phyloP scores from a whole-genome alignment of 2,888 invertebrate species.

The Halictus quadricinctus region DNA sequence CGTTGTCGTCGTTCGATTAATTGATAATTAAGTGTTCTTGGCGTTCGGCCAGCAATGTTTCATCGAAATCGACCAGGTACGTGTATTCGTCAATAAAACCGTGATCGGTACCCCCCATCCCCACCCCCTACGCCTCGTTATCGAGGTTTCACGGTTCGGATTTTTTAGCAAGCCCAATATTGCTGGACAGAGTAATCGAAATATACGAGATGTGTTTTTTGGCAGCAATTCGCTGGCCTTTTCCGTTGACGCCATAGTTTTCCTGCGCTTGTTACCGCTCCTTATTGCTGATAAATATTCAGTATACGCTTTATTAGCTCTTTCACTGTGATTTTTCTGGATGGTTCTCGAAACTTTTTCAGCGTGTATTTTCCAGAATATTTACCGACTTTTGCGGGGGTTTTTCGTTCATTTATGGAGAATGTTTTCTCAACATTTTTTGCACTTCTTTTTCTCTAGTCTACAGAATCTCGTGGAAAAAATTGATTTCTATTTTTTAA shows the following conservation, averaged over 20 bases:
- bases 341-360: neutral
- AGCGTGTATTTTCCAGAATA: neutral
- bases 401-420: no score
- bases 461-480: neutral
- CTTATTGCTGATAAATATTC: slow-evolving; percentile 1
- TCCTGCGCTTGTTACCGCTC: neutral
- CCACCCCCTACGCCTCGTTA: neutral
- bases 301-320: neutral
- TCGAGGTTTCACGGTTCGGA: neutral
- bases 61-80: slow-evolving; percentile 9
- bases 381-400: neutral
- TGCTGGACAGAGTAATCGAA: neutral
- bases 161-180: neutral
- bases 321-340: neutral
- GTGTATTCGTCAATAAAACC: neutral
- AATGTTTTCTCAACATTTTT: no score
- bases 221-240: neutral
- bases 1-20: slow-evolving; percentile 38
- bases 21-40: slow-evolving; percentile 59
- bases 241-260: neutral
- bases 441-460: no score
- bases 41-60: slow-evolving; percentile 31
- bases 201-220: neutral
- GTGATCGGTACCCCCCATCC: neutral
- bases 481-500: neutral